Evolutionary conservation across 92 coral and sea anemone genomes (phyloP), one percentile per base, ranked within the genome.

Genomic region (Hydrozoanthus gracilis): DNA sequence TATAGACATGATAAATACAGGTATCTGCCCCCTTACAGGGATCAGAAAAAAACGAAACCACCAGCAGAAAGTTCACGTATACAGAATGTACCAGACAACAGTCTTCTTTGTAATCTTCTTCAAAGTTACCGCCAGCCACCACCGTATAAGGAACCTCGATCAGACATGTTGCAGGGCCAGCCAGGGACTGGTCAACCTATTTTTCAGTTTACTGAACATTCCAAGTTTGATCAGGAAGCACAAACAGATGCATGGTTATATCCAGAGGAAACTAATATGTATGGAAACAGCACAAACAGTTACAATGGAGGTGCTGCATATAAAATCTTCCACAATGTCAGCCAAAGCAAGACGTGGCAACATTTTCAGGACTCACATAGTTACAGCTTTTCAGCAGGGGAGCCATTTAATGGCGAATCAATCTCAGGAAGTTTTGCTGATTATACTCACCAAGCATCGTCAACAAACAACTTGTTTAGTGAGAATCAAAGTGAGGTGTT

Each of bases 1-100:
- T 86, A 61, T 86, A 88, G 67, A 79, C 73, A 91, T 71, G 94
- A 95, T 55, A 90, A 82, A 46, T 97, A 97, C 84, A 90, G 92
- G 10, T 95, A 93, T 82, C 99, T 98, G 3, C 99, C 99, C 2
- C 99, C 98, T 2, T 97, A 97, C 78, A 97, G 98, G 91, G 98
- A 97, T 79, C 89, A 89, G 61, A 83, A 58, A 66, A 54, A 20
- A 45, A 69, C 8, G 6, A 46, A 14, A 13, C 13, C 61, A 4
- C 61, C 62, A 64, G 0, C 83, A 61, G 89, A 88, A 16, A 88
- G 88, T 11, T 47, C 45, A 46, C 67, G 71, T 84, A 10, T 72
- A 65, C 67, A 76, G 62, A 83, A 71, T 51, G 8, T 79, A 18
- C 83, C 89, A 10, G 91, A 83, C 39, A 56, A 82, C 65, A 82